Percentiles rank a stretch among this genome's conserved stretches.
Evolutionary conservation across 2,113 vertebrate genomes (phyloP).

Genomic region (Talpa occidentalis): DNA sequence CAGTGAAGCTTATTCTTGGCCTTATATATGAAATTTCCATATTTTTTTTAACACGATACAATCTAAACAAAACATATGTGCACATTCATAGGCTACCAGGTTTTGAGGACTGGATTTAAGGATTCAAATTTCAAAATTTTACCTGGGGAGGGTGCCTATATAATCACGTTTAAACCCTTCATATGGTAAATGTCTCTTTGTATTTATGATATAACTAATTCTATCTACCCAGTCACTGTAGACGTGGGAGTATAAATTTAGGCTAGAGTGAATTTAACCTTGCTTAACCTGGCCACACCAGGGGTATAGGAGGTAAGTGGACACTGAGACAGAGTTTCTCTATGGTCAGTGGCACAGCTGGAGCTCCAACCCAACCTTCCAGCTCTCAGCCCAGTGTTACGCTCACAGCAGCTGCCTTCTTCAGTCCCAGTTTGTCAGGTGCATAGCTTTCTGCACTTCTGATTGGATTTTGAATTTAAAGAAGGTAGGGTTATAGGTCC

Average conservation of each 20-base stretch:
- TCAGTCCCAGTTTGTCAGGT: not conserved
- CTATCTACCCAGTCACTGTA: no score
- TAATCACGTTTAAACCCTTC: not conserved
- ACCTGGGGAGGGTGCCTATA: not conserved
- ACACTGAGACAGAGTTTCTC: not conserved
- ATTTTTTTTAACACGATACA: not conserved
- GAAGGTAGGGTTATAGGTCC: conserved; percentile 42
- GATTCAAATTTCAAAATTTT: conserved; percentile 38
- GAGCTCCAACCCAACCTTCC: not conserved
- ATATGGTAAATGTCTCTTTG: not conserved
- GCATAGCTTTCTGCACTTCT: conserved; percentile 40
- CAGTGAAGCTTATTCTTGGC: not conserved
- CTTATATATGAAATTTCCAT: not conserved
- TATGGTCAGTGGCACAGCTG: not conserved
- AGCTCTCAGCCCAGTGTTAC: not conserved
- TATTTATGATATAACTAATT: not conserved
- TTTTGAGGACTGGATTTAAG: conserved; percentile 3
- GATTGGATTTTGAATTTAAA: conserved; percentile 54
- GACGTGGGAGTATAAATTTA: no score
- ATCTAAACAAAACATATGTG: not conserved
- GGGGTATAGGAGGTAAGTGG: no score
- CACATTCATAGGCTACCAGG: not conserved
- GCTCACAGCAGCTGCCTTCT: not conserved
- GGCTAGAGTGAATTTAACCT: no score
- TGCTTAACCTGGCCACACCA: no score